Evolutionary conservation across 1,140 invertebrate genomes (phyloP).

Genomic region (Chrysopa pallens): DNA sequence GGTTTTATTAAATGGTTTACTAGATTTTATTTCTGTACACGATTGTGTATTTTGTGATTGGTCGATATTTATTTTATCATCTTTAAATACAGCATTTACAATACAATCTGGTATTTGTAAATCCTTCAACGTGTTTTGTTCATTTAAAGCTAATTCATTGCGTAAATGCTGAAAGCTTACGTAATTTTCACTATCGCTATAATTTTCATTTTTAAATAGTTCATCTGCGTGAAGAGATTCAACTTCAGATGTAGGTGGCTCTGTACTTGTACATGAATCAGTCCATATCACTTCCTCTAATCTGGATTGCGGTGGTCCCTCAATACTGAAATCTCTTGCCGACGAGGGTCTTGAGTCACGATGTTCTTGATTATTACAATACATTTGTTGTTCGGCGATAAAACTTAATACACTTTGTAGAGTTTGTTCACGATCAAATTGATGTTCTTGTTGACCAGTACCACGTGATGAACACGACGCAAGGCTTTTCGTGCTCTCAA

Average conservation of each 20-base stretch:
- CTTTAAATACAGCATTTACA: background rate
- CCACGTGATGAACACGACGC: slow-evolving; percentile 54
- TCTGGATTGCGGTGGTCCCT: slow-evolving; percentile 12
- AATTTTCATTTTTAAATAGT: slow-evolving; percentile 2
- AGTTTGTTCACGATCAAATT: slow-evolving; percentile 42
- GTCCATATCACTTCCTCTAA: background rate
- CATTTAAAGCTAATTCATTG: slow-evolving; percentile 13
- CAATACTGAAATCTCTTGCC: slow-evolving; percentile 19
- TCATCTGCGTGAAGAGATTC: background rate
- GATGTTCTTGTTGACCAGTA: slow-evolving; percentile 22
- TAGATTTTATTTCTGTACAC: background rate
- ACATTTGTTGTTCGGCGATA: slow-evolving; percentile 58
- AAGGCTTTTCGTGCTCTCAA: slow-evolving; percentile 59
- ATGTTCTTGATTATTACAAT: slow-evolving; percentile 35
- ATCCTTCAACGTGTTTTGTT: slow-evolving; percentile 8
- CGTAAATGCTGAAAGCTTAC: slow-evolving; percentile 19
- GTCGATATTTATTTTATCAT: slow-evolving; percentile 5
- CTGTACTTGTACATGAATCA: slow-evolving; percentile 12
- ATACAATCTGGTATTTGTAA: slow-evolving; percentile 1
- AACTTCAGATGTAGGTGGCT: slow-evolving; percentile 6
- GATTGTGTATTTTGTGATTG: background rate
- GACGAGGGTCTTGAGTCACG: slow-evolving; percentile 30
- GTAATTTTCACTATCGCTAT: slow-evolving; percentile 16
- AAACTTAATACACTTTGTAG: slow-evolving; percentile 54
- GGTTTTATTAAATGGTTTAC: background rate